These are phyloP conservation scores for Pseudocheirus occidentalis DNA, from an alignment of 2,797 vertebrate genomes.

Conservation along the genomic window DNA sequence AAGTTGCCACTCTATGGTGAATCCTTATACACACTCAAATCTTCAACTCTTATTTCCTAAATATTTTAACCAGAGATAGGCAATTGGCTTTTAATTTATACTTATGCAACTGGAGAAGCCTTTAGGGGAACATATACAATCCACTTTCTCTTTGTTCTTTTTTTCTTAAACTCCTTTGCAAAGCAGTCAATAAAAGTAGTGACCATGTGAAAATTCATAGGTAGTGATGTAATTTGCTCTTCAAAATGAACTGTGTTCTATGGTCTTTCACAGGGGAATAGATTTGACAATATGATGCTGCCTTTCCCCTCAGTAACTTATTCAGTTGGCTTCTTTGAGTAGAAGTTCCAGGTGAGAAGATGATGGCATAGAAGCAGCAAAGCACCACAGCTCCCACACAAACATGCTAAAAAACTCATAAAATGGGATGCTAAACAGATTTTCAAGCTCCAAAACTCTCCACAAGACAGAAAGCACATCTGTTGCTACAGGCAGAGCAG, in stretches of 20 bases:
- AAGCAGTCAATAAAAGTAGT: background rate
- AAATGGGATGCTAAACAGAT: too few relatives aligned
- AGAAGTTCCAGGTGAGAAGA: background rate
- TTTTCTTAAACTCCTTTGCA: background rate
- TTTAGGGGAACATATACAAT: background rate
- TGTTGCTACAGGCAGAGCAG: too few relatives aligned
- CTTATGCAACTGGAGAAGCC: background rate
- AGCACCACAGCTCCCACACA: too few relatives aligned
- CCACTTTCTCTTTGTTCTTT: background rate
- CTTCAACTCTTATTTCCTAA: background rate
- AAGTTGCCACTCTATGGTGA: background rate
- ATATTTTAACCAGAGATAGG: background rate
- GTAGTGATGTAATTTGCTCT: background rate
- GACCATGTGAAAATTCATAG: slow-evolving; percentile 6
- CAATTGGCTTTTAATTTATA: background rate
- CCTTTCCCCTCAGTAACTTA: background rate
- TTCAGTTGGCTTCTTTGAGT: background rate
- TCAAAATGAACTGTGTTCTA: background rate
- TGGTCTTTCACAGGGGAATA: background rate
- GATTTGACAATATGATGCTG: background rate
- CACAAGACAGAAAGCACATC: too few relatives aligned
- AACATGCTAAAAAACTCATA: too few relatives aligned
- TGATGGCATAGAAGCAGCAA: too few relatives aligned
- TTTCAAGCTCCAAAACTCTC: too few relatives aligned
- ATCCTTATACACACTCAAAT: background rate